phyloP scores from a whole-genome alignment of 2,888 invertebrate species.

The Archaeoteleia sp. region DNA sequence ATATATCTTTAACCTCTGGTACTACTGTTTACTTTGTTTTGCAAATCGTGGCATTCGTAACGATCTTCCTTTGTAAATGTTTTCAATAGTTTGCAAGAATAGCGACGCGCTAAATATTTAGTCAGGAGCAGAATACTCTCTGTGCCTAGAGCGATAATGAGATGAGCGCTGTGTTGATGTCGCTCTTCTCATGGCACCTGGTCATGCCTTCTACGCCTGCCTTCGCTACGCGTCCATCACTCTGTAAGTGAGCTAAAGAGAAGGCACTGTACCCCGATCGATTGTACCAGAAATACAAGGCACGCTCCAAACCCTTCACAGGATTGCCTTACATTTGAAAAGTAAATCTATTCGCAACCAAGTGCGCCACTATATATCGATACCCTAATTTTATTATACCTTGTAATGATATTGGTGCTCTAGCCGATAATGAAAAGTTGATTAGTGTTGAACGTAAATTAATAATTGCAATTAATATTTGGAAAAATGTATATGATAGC shows the following conservation, averaged over 20 bases:
- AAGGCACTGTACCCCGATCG: conserved; percentile 21
- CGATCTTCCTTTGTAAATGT: conserved; percentile 1
- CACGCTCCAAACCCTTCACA: conserved; percentile 29
- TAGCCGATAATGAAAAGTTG: too few species aligned
- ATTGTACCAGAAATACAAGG: conserved; percentile 30
- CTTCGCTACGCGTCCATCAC: conserved; percentile 34
- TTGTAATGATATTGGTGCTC: too few species aligned
- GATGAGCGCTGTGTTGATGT: conserved; percentile 9
- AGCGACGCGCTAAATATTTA: conserved; percentile 19
- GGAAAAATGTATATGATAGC: too few species aligned
- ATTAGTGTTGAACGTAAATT: too few species aligned
- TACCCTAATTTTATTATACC: too few species aligned
- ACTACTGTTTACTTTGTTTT: too few species aligned
- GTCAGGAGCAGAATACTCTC: conserved; percentile 7
- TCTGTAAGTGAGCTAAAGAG: conserved; percentile 21
- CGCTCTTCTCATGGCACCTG: not conserved
- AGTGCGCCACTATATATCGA: not conserved
- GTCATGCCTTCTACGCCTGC: conserved; percentile 1
- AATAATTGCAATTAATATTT: too few species aligned
- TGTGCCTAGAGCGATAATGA: conserved; percentile 14
- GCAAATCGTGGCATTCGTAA: not conserved
- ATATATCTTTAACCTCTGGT: too few species aligned
- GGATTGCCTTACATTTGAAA: conserved; percentile 15
- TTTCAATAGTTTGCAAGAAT: conserved; percentile 3
- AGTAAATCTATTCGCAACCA: conserved; percentile 14